phyloP scores from a whole-genome alignment of 2,113 vertebrate species.

The Nothocercus nigrocapillus region DNA sequence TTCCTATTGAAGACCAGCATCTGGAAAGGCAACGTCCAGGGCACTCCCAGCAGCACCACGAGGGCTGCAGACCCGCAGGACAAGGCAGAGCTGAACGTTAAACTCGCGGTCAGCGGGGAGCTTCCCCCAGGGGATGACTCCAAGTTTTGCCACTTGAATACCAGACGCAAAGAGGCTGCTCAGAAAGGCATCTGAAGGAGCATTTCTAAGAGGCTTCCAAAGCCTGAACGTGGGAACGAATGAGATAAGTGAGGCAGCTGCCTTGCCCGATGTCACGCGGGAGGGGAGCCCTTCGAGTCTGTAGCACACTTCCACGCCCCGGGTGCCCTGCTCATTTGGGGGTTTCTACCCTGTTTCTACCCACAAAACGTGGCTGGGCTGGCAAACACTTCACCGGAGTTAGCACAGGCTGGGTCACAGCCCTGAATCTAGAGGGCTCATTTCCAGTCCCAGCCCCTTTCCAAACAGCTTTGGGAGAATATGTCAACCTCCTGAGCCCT shows the following conservation, averaged over 20 bases:
- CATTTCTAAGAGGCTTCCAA: background rate
- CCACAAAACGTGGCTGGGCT: rapidly evolving
- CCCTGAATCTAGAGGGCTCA: background rate
- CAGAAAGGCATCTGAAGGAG: constrained; percentile 32
- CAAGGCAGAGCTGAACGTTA: background rate
- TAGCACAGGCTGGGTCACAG: background rate
- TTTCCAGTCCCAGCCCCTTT: background rate
- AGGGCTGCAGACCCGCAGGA: background rate
- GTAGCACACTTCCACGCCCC: rapidly evolving
- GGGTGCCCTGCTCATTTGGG: rapidly evolving
- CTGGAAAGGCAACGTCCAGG: background rate
- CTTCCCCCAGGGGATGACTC: background rate
- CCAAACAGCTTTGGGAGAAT: background rate
- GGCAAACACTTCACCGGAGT: rapidly evolving
- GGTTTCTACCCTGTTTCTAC: background rate
- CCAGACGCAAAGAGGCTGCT: background rate
- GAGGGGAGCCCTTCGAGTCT: background rate
- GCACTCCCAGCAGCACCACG: background rate
- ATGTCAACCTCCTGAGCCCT: background rate
- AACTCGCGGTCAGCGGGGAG: rapidly evolving
- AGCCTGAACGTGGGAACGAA: background rate
- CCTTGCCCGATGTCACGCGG: background rate
- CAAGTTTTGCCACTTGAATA: background rate
- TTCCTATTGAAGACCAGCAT: constrained; percentile 23
- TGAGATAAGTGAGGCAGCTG: background rate